These are phyloP conservation scores for Xylota sylvarum DNA, from an alignment of 2,888 invertebrate genomes.

Conservation along the genomic window DNA sequence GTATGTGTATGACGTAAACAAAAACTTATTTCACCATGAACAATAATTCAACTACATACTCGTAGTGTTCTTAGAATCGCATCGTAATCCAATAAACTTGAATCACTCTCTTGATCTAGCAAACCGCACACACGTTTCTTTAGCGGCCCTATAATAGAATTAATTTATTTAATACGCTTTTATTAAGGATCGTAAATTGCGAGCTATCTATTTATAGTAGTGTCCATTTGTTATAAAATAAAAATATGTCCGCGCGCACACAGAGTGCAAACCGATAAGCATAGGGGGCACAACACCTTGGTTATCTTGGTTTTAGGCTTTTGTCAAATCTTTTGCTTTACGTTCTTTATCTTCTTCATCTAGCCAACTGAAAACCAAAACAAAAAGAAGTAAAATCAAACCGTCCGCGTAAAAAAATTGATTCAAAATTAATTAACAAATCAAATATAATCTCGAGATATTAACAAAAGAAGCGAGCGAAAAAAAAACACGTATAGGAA, in stretches of 20 bases:
- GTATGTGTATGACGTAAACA: slow-evolving; percentile 10
- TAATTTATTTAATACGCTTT: slow-evolving; percentile 10
- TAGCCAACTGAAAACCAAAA: slow-evolving; percentile 1
- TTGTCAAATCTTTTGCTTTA: slow-evolving; percentile 6
- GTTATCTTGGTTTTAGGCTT: slow-evolving; percentile 15
- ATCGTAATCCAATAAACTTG: background rate
- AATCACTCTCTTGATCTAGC: background rate
- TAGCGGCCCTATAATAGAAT: slow-evolving; percentile 4
- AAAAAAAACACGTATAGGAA: background rate
- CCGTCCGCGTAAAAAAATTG: background rate
- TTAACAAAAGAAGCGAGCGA: background rate
- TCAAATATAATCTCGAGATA: slow-evolving; percentile 12
- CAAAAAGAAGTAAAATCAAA: background rate
- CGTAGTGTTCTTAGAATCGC: slow-evolving; percentile 20
- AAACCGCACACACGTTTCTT: slow-evolving; percentile 3
- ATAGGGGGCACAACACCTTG: background rate
- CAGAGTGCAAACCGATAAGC: slow-evolving; percentile 26
- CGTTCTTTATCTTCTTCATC: slow-evolving; percentile 8
- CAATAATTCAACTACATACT: slow-evolving; percentile 23
- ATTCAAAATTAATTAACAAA: slow-evolving; percentile 37
- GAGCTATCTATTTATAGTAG: background rate
- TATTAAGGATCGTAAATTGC: slow-evolving; percentile 14
- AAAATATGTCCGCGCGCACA: background rate
- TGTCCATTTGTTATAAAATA: background rate
- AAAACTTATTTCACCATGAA: slow-evolving; percentile 43